Evolutionary conservation across 1,140 invertebrate genomes (phyloP), one percentile per base, ranked within the genome.

Genomic region (Callitettix versicolor): DNA sequence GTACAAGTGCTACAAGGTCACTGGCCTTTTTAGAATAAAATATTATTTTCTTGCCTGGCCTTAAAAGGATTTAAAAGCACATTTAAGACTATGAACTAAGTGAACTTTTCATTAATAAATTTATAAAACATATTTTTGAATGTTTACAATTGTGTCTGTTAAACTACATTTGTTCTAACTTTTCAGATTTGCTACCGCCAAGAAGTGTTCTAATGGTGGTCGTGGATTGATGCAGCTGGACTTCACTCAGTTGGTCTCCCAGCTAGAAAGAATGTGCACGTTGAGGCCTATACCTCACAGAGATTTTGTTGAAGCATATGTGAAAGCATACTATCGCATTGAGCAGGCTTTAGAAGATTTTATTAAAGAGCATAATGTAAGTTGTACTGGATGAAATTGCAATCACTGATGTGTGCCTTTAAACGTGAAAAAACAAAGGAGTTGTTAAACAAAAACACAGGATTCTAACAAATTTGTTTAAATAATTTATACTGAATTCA

Each of bases 221-320:
- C 73, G 95, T 56, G 95, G 91, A 0, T 69, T 98, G 2, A 99
- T 99, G 95, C 94, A 97, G 67, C 73, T 99, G 3, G 96, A 99
- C 76, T 98, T 94, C 69, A 91, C 93, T 20, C 95, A 98, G 68
- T 83, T 98, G 55, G 78, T 94, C 49, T 85, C 86, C 9, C 95
- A 96, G 65, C 76, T 97, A 33, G 92, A 96, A 68, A 83, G 84
- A 63, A 80, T 96, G 15, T 87, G 89, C 0, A 78, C 77, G 9
- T 63, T 89, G 12, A 81, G 85, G 67, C 92, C 91, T 14, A 78
- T 96, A 34, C 91, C 94, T 9, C 85, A 91, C 65, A 81, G 83
- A 62, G 84, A 91, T 46, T 92, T 90, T 64, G 94, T 98, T 0
- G 94, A 98, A 71, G 78, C 79, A 21, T 98, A 95, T 66, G 88